Conservation (phyloP, 2,888 invertebrate genomes). For the Melanostoma mellinum region DNA sequence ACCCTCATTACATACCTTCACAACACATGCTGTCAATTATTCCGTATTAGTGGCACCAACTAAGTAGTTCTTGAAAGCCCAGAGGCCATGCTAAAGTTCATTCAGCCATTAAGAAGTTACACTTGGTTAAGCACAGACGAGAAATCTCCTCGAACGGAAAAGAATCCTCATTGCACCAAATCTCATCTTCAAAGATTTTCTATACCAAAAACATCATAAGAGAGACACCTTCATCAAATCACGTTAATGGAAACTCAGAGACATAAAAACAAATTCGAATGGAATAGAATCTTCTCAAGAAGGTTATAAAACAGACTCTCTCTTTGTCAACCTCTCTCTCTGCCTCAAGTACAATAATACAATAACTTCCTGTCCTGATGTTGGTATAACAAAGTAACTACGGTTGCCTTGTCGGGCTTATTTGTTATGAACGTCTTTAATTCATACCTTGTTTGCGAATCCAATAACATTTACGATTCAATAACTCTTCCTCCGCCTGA, state of each 20-base stretch:
- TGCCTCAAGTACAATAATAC: constrained; percentile 2
- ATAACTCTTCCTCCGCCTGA: constrained; percentile 26
- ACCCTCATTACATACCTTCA: constrained; percentile 9
- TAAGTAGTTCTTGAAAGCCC: constrained; percentile 31
- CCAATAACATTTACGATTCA: constrained; percentile 50
- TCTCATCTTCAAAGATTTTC: constrained; percentile 16
- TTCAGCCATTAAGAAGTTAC: constrained; percentile 27
- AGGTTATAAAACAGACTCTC: neutral
- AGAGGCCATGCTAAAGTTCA: constrained; percentile 6
- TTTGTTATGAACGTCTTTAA: neutral
- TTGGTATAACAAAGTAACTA: too few species aligned
- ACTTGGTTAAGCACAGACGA: constrained; percentile 4
- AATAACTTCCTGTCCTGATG: too few species aligned
- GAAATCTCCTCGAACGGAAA: constrained; percentile 8
- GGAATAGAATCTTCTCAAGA: constrained; percentile 10
- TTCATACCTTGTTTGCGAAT: neutral
- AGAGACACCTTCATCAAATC: constrained; percentile 26
- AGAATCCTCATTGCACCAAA: constrained; percentile 32
- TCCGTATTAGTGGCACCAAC: constrained; percentile 13
- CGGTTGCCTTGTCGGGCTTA: neutral
- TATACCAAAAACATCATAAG: constrained; percentile 12
- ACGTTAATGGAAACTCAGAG: constrained; percentile 1
- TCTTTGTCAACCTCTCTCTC: neutral
- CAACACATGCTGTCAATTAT: constrained; percentile 28
- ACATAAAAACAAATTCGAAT: neutral